Conservation (phyloP, 2,113 vertebrate species). For the Chlorodrepanis virens region DNA sequence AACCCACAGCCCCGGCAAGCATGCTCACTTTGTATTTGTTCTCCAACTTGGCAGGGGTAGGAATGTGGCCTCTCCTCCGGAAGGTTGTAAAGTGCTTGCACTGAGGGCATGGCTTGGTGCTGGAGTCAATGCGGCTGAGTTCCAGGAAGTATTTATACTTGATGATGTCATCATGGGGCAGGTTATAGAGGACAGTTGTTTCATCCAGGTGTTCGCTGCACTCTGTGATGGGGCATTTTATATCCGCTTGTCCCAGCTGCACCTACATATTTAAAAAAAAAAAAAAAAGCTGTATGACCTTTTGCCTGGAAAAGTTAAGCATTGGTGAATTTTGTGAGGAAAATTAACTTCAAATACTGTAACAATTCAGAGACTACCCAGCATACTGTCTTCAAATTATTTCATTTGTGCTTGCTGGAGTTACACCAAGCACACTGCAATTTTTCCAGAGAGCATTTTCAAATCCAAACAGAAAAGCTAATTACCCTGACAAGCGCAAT, state of each 20-base stretch:
- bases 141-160: constrained; percentile 96
- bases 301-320: neutral
- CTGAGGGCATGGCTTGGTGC: constrained; percentile 97
- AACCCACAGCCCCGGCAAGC: constrained; percentile 51
- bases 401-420: neutral
- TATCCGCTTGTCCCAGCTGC: constrained; percentile 83
- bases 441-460: neutral
- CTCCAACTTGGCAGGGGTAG: constrained; percentile 82
- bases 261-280: constrained; percentile 74
- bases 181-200: constrained; percentile 82
- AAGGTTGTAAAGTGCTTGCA: constrained; percentile 95
- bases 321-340: neutral
- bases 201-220: constrained; percentile 93
- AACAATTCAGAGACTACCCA: neutral
- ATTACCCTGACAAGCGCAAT: neutral
- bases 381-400: neutral
- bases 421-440: neutral
- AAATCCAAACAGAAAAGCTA: neutral
- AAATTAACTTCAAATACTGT: neutral
- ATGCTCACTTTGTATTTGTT: constrained; percentile 94
- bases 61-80: constrained; percentile 82
- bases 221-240: constrained; percentile 92
- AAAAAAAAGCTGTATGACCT: neutral
- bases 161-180: constrained; percentile 86
- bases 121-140: constrained; percentile 90